Base-by-base conservation (phyloP, 30 jellyfish, hydroid and myxozoan species). In the Hydractinia symbiolongicarpus region DNA sequence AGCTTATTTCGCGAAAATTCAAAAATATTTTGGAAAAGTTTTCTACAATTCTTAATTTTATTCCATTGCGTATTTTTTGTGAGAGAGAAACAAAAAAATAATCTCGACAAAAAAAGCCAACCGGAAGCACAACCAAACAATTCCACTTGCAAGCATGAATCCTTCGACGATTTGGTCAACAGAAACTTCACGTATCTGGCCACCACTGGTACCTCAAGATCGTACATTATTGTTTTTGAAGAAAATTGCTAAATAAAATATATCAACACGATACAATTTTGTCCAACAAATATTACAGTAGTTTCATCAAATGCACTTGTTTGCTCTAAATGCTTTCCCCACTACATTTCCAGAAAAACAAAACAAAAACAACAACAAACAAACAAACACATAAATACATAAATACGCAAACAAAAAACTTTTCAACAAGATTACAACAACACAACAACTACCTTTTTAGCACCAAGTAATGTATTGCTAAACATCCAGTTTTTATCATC, bases 81-180 rank as follows among this genome's bases (percentile, higher is more conserved):
- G 44, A 30, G 44, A 30, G 44, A 30, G 44, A 30, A 30, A 30
- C 44, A 30, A 30, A 2, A 30, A 2, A 30, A 30, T 30, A 7
- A 76, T 21, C n/a, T 54, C 54, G 44, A 40, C 4, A 69, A n/a
- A 15, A 73, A 73, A 73, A 11, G 4, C 15, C 72, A 30, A 88
- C 96, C 95, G 64, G 61, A 87, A 4, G 96, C 83, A 76, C 99
- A 94, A 7, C 99, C 99, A 79, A 16, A 94, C 7, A 94, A 84
- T 73, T 94, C 99, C 3, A 88, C 95, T 58, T 94, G 61, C 90
- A 94, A 50, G 72, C 98, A 93, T 8, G 86, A 84, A 61, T 56
- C 61, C 11, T 78, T 86, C 10, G 68, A 75, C 96, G 95, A 88
- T 14, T 67, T 11, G 60, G 82, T 40, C 9, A 95, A 95, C 17